Percentiles rank a stretch among this genome's conserved stretches.
Evolutionary conservation across 30 jellyfish, hydroid and myxozoan genomes (phyloP).

Genomic region (Morbakka virulenta): DNA sequence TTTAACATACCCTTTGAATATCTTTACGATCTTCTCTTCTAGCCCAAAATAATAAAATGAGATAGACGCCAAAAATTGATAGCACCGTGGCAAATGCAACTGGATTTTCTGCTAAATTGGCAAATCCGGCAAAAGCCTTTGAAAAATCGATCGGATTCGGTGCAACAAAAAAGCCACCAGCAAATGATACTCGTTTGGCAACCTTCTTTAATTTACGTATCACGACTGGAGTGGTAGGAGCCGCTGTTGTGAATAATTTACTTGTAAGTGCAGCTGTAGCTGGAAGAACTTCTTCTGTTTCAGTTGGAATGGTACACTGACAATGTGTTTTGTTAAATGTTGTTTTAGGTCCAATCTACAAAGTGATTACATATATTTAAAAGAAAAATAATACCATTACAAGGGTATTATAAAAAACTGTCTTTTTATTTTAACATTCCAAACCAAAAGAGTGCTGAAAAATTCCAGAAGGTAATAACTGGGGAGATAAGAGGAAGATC

Average conservation of each 20-base stretch:
- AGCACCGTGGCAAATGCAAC: slow-evolving; percentile 87
- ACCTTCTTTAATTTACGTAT: slow-evolving; percentile 8
- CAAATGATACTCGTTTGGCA: slow-evolving; percentile 86
- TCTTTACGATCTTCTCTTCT: slow-evolving; percentile 89
- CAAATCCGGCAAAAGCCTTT: slow-evolving; percentile 91
- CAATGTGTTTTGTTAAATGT: slow-evolving; percentile 90
- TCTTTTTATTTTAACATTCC: too few species aligned
- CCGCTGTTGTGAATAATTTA: slow-evolving; percentile 13
- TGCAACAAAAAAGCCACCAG: slow-evolving; percentile 86
- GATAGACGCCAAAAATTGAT: slow-evolving; percentile 82
- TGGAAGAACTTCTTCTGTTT: slow-evolving; percentile 29
- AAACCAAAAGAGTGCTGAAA: too few species aligned
- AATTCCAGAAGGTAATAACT: too few species aligned
- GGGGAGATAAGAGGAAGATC: too few species aligned
- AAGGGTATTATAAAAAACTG: too few species aligned
- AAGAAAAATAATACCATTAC: not conserved
- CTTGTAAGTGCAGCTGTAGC: slow-evolving; percentile 25
- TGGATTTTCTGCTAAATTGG: slow-evolving; percentile 87
- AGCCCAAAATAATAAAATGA: slow-evolving; percentile 94
- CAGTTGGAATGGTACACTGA: slow-evolving; percentile 64
- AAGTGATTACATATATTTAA: not conserved
- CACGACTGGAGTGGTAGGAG: not conserved
- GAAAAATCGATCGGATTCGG: slow-evolving; percentile 96
- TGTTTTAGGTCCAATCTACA: slow-evolving; percentile 91
- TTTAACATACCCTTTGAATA: slow-evolving; percentile 76